Evolutionary conservation across 2,888 invertebrate genomes (phyloP).

Genomic region (Epinotia demarniana): DNA sequence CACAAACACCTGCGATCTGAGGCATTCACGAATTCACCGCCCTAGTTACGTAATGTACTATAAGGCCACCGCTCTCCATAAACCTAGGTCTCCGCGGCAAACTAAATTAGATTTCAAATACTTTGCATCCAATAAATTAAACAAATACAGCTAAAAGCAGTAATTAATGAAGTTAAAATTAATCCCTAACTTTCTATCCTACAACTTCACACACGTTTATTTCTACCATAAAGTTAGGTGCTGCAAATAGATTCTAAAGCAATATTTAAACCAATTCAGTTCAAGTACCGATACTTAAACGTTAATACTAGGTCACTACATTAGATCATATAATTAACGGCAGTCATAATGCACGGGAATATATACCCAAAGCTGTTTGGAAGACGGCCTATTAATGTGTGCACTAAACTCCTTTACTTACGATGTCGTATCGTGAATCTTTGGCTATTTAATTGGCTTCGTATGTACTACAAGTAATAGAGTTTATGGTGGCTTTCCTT

Average conservation of each 20-base stretch:
- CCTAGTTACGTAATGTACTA: no score
- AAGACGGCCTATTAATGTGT: conserved; percentile 8
- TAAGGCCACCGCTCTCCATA: no score
- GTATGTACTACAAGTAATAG: conserved; percentile 1
- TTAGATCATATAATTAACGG: conserved; percentile 11
- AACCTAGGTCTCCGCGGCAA: no score
- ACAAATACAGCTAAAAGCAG: no score
- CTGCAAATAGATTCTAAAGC: background rate
- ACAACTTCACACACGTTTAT: background rate
- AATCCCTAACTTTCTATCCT: no score
- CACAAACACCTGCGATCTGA: no score
- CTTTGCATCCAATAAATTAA: no score
- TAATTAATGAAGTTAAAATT: no score
- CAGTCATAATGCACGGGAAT: conserved; percentile 7
- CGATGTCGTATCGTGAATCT: conserved; percentile 1
- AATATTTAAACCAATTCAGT: conserved; percentile 1
- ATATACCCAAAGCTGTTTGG: background rate
- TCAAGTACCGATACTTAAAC: background rate
- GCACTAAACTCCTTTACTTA: conserved; percentile 21
- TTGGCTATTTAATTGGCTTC: conserved; percentile 4
- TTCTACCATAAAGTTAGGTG: background rate
- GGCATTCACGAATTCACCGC: no score
- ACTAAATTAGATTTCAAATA: no score
- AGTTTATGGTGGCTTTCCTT: background rate
- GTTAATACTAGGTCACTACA: background rate